phyloP scores from a whole-genome alignment of 2,113 vertebrate species.

The Sorex araneus region DNA sequence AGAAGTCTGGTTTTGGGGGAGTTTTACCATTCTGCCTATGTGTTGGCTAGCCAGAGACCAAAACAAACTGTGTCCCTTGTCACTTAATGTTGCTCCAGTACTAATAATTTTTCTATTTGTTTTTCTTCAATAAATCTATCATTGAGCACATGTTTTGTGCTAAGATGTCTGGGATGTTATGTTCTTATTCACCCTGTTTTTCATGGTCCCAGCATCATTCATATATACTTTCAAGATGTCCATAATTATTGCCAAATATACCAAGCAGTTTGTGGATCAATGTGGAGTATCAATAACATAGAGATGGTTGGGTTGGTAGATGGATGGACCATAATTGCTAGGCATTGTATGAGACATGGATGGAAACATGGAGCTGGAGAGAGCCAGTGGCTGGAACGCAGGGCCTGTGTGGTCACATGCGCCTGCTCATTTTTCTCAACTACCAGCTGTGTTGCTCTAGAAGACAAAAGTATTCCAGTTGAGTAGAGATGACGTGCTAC shows the following conservation, averaged over 20 bases:
- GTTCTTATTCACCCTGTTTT: background rate
- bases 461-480: background rate
- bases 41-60: background rate
- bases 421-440: background rate
- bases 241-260: background rate
- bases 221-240: background rate
- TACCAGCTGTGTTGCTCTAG: background rate
- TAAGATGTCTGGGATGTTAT: background rate
- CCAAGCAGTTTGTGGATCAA: background rate
- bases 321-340: background rate
- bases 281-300: background rate
- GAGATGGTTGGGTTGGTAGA: background rate
- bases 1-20: background rate
- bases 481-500: constrained; percentile 20
- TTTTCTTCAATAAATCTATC: background rate
- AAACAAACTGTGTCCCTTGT: background rate
- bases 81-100: constrained; percentile 18
- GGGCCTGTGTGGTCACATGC: background rate
- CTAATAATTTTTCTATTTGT: background rate
- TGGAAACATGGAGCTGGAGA: background rate
- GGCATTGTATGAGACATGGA: background rate
- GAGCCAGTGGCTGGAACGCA: background rate
- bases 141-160: background rate
- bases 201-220: background rate
- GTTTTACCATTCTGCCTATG: background rate